These are phyloP conservation scores for Channallabes apus DNA, from an alignment of 2,797 vertebrate genomes.

Conservation along the genomic window DNA sequence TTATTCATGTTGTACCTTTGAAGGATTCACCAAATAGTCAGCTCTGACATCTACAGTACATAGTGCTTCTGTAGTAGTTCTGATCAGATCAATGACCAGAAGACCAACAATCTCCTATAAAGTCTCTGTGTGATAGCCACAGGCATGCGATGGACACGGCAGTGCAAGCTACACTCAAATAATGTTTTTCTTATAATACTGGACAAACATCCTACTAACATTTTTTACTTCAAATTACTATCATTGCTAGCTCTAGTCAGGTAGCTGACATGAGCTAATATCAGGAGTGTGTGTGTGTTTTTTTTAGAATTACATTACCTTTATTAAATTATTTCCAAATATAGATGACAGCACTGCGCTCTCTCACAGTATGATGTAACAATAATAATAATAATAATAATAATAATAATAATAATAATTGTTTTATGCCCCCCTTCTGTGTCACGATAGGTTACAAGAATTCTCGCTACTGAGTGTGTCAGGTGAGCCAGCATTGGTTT, in stretches of 20 bases:
- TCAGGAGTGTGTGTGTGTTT: not conserved
- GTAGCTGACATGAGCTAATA: not conserved
- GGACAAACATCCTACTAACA: not conserved
- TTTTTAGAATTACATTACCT: no score
- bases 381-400: no score
- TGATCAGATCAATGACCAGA: not conserved
- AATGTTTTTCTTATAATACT: not conserved
- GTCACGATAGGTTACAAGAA: no score
- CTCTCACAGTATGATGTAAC: no score
- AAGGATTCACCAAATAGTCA: not conserved
- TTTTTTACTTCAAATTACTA: slow-evolving; percentile 3
- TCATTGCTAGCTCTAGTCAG: not conserved
- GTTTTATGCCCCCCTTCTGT: no score
- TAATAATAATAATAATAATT: no score
- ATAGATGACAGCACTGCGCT: no score
- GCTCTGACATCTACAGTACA: not conserved
- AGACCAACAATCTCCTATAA: not conserved
- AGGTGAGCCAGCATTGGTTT: no score
- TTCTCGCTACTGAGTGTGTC: no score
- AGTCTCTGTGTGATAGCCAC: not conserved
- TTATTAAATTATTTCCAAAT: no score
- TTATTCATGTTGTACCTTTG: not conserved
- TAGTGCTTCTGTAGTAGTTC: not conserved
- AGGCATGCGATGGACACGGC: not conserved
- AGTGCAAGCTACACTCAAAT: not conserved